These are phyloP conservation scores for Luperina nickerlii DNA, from an alignment of 2,888 invertebrate genomes.

Conservation along the genomic window DNA sequence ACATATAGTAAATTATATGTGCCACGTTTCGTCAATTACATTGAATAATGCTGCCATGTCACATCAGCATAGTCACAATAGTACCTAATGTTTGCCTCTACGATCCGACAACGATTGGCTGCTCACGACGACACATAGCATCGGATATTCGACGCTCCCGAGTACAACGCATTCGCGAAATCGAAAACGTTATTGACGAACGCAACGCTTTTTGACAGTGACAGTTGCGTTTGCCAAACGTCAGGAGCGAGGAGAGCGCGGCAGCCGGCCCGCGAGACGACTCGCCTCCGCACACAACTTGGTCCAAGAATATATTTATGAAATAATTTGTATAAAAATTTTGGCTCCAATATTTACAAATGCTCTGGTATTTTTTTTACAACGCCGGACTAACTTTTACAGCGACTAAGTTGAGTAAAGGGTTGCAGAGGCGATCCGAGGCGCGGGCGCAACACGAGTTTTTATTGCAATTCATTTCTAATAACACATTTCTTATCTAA, in stretches of 20 bases:
- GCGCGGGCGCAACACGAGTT: slow-evolving; percentile 63
- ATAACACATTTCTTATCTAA: slow-evolving; percentile 89
- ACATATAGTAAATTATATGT: slow-evolving; percentile 89
- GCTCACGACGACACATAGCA: slow-evolving; percentile 59
- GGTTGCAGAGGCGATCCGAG: slow-evolving; percentile 71
- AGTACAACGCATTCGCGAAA: slow-evolving; percentile 10
- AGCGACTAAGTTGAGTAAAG: slow-evolving; percentile 83
- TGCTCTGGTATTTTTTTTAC: slow-evolving; percentile 85
- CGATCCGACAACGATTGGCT: slow-evolving; percentile 80
- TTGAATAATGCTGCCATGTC: slow-evolving; percentile 87
- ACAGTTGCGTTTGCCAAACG: slow-evolving; percentile 37
- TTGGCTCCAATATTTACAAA: slow-evolving; percentile 89
- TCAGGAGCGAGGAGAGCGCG: slow-evolving; percentile 52
- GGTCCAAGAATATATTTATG: slow-evolving; percentile 86
- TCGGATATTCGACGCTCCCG: slow-evolving; percentile 55
- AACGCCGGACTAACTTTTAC: slow-evolving; percentile 87
- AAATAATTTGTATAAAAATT: slow-evolving; percentile 90
- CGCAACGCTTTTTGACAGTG: slow-evolving; percentile 32
- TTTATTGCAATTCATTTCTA: slow-evolving; percentile 87
- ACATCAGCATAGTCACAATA: slow-evolving; percentile 83
- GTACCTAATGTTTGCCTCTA: slow-evolving; percentile 88
- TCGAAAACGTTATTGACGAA: slow-evolving; percentile 42
- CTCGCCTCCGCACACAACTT: slow-evolving; percentile 77
- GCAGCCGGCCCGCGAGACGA: slow-evolving; percentile 67
- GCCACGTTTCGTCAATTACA: slow-evolving; percentile 87